These are phyloP conservation scores for Teleogryllus oceanicus DNA, from an alignment of 2,888 invertebrate species.

Conservation along the genomic window DNA sequence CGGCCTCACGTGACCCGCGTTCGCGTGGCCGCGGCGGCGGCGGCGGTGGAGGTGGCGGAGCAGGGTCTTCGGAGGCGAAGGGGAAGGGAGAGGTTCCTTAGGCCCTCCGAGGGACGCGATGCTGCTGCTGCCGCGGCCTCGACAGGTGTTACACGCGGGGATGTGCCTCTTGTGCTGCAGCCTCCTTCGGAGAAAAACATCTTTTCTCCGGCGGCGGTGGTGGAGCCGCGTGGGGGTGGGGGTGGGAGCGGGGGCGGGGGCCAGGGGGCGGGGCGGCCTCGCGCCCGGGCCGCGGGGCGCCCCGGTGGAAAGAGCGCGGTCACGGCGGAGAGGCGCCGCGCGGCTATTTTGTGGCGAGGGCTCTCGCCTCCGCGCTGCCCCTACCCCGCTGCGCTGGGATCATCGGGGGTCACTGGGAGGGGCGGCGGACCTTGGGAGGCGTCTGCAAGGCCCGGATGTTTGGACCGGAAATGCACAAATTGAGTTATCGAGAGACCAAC, in stretches of 20 bases:
- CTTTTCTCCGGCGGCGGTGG: background rate
- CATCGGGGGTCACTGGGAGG: too few species aligned
- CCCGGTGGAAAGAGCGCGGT: background rate
- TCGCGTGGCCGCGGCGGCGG: constrained; percentile 7
- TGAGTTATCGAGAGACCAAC: too few species aligned
- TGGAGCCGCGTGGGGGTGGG: background rate
- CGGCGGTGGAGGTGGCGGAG: background rate
- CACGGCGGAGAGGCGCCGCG: background rate
- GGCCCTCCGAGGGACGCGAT: background rate
- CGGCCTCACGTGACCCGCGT: constrained; percentile 1
- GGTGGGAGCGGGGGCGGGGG: background rate
- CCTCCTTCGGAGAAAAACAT: constrained; percentile 9
- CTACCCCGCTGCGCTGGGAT: too few species aligned
- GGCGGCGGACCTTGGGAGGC: too few species aligned
- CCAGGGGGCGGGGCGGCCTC: background rate
- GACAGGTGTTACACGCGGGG: constrained; percentile 3
- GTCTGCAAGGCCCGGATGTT: too few species aligned
- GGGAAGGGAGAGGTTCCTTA: background rate
- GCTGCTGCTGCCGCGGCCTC: background rate
- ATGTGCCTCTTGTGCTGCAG: constrained; percentile 18
- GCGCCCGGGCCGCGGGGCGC: too few species aligned
- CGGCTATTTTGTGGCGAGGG: too few species aligned
- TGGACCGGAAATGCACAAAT: too few species aligned
- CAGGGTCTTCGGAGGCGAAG: background rate
- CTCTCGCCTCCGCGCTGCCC: too few species aligned